phyloP scores from a whole-genome alignment of 2,113 vertebrate species.

The Oncorhynchus keta region DNA sequence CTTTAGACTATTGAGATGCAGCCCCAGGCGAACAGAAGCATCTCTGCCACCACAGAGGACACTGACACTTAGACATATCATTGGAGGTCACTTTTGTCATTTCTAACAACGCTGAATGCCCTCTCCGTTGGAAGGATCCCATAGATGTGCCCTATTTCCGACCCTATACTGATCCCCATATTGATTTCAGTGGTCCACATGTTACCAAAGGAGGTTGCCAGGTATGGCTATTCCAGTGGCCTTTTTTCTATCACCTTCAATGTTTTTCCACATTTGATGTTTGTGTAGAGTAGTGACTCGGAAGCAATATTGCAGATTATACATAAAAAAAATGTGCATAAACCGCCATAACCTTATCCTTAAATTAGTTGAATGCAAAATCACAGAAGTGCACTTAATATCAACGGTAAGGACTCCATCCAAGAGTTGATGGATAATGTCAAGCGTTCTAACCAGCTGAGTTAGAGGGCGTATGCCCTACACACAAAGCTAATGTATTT shows the following conservation, averaged over 20 bases:
- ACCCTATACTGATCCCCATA: neutral
- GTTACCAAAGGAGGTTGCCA: neutral
- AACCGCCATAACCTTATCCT: neutral
- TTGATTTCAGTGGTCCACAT: neutral
- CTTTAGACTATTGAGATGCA: neutral
- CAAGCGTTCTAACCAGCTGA: neutral
- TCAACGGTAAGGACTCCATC: neutral
- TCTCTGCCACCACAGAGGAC: neutral
- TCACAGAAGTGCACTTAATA: constrained; percentile 63
- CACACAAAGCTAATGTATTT: neutral
- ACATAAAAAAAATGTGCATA: too few relatives aligned
- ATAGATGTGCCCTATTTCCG: neutral
- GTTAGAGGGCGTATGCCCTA: neutral
- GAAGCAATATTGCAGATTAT: too few relatives aligned
- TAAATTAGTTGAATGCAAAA: constrained; percentile 25
- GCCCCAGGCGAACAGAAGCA: neutral
- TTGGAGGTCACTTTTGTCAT: neutral
- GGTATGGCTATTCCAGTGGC: neutral
- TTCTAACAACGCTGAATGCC: neutral
- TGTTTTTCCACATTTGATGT: neutral
- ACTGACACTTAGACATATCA: neutral
- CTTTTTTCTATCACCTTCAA: neutral
- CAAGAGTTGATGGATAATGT: neutral
- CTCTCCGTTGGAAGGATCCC: neutral
- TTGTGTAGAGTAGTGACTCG: too few relatives aligned